Evolutionary conservation across 1,140 invertebrate species (phyloP).

Genomic region (Chlorops oryzae): DNA sequence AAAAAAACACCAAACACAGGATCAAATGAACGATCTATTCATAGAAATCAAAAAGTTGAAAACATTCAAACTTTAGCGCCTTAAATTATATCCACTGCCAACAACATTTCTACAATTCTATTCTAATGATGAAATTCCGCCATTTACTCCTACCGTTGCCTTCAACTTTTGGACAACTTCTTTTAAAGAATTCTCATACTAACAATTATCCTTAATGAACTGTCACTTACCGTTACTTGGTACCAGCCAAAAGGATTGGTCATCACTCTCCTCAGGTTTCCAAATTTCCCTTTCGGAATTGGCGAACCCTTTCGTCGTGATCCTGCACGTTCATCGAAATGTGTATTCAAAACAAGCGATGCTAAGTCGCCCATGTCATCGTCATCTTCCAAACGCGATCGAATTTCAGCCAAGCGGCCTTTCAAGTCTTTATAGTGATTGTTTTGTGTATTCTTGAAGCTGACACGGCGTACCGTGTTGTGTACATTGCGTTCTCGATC

Average conservation of each 20-base stretch:
- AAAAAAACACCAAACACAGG: too few relatives aligned
- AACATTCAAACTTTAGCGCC: too few relatives aligned
- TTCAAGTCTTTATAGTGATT: conserved; percentile 29
- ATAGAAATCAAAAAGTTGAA: too few relatives aligned
- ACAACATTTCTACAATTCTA: too few relatives aligned
- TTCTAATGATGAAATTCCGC: too few relatives aligned
- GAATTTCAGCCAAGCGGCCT: conserved; percentile 32
- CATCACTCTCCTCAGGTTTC: conserved; percentile 23
- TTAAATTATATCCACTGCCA: too few relatives aligned
- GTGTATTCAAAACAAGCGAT: too few relatives aligned
- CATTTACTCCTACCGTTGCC: too few relatives aligned
- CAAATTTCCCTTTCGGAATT: conserved; percentile 32
- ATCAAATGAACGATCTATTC: too few relatives aligned
- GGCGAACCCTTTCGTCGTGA: conserved; percentile 24
- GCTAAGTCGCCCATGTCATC: conserved; percentile 30
- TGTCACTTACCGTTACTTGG: conserved; percentile 39
- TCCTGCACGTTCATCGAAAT: conserved; percentile 31
- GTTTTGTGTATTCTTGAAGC: conserved; percentile 34
- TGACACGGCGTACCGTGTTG: conserved; percentile 35
- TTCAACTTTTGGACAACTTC: too few relatives aligned
- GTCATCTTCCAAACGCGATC: conserved; percentile 33
- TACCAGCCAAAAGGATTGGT: conserved; percentile 39
- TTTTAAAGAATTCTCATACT: too few relatives aligned
- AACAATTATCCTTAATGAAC: too few relatives aligned
- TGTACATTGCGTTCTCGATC: conserved; percentile 26